These are phyloP conservation scores for Pseudorhombus dupliciocellatus DNA, from an alignment of 2,113 vertebrate genomes.

Conservation along the genomic window DNA sequence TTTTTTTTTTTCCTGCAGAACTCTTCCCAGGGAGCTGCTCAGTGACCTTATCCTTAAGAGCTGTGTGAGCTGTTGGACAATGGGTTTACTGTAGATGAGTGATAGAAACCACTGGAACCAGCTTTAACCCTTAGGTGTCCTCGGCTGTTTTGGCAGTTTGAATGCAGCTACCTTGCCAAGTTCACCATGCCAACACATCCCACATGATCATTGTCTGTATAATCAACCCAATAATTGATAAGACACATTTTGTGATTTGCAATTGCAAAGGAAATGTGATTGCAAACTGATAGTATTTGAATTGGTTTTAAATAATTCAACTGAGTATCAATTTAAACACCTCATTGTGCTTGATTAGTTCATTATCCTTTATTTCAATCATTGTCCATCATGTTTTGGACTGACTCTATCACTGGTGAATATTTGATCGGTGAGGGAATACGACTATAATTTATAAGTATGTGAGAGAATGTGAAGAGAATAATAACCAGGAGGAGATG, in stretches of 20 bases:
- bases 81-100: no score
- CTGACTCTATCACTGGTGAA: slow-evolving; percentile 10
- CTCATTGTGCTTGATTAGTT: not conserved
- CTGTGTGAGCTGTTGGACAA: not conserved
- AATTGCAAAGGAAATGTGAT: not conserved
- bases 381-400: slow-evolving; percentile 6
- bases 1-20: no score
- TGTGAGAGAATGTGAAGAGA: slow-evolving; percentile 10
- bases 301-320: not conserved
- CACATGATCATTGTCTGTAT: no score
- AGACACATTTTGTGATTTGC: no score
- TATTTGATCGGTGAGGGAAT: slow-evolving; percentile 26
- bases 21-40: no score
- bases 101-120: not conserved
- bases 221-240: no score
- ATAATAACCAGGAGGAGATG: slow-evolving; percentile 17
- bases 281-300: not conserved
- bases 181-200: no score
- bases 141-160: not conserved
- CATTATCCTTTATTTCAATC: not conserved
- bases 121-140: no score
- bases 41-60: not conserved
- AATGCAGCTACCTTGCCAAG: not conserved
- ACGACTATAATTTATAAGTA: no score
- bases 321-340: no score